Percentiles rank a stretch among this genome's conserved stretches.
phyloP scores from a whole-genome alignment of 2,797 vertebrate genomes.

The Tokudaia muenninki region DNA sequence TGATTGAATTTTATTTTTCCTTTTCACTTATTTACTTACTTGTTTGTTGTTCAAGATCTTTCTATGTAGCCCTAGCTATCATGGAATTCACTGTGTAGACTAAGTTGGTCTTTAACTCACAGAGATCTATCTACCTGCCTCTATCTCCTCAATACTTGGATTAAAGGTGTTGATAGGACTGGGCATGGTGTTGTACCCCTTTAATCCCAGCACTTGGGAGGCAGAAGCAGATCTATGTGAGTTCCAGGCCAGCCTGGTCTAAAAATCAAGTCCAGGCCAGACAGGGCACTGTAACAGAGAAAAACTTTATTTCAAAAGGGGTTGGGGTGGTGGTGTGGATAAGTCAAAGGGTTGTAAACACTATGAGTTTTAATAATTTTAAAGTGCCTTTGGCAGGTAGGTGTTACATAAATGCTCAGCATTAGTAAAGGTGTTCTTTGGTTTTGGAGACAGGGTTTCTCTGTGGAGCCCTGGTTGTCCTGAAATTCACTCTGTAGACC shows the following conservation, averaged over 20 bases:
- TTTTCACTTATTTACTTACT: neutral
- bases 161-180: neutral
- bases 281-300: neutral
- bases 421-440: neutral
- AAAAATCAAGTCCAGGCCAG: neutral
- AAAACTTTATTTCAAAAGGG: neutral
- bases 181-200: neutral
- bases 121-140: neutral
- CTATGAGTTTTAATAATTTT: conserved; percentile 49
- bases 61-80: neutral
- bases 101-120: neutral
- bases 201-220: neutral
- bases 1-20: conserved; percentile 20
- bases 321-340: neutral
- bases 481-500: neutral
- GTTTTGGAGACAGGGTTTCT: neutral
- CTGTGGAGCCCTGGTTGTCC: neutral
- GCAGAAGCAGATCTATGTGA: neutral
- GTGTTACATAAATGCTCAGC: conserved; percentile 13
- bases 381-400: neutral
- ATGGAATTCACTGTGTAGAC: neutral
- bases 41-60: neutral
- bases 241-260: too few relatives aligned
- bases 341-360: neutral
- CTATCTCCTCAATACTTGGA: neutral